Evolutionary conservation across 53 echinoderm and acorn worm genomes (phyloP).

Genomic region (Antedon mediterranea): DNA sequence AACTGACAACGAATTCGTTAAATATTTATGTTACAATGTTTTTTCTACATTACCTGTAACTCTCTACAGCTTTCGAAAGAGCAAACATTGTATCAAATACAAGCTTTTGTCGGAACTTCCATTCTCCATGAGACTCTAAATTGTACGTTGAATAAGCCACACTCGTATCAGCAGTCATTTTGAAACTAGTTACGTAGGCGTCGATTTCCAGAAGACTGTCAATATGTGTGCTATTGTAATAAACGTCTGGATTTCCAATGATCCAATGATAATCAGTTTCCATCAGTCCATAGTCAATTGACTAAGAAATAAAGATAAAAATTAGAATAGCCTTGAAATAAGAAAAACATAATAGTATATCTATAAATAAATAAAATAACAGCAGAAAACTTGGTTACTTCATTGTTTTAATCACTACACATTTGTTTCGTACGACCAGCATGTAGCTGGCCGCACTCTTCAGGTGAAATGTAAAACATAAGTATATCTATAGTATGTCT

Average conservation of each 20-base stretch:
- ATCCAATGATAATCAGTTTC: conserved; percentile 70
- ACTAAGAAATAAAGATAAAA: conserved; percentile 10
- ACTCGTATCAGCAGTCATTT: conserved; percentile 54
- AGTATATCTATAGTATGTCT: too few species aligned
- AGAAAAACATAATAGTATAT: background rate
- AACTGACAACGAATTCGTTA: too few species aligned
- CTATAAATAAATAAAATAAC: too few species aligned
- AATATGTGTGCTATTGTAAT: conserved; percentile 20
- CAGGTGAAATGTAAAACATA: too few species aligned
- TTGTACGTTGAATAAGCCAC: background rate
- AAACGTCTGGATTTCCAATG: conserved; percentile 40
- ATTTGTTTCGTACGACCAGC: too few species aligned
- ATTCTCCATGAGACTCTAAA: background rate
- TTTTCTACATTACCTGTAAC: conserved; percentile 37
- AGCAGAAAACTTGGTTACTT: too few species aligned
- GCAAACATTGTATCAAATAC: conserved; percentile 82
- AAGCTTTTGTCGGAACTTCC: conserved; percentile 3
- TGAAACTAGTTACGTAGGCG: conserved; percentile 82
- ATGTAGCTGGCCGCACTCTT: too few species aligned
- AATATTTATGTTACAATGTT: background rate
- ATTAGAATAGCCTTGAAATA: background rate
- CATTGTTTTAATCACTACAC: too few species aligned
- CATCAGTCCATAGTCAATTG: conserved; percentile 46
- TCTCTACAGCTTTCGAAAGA: conserved; percentile 49
- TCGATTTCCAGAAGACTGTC: conserved; percentile 56